phyloP scores from a whole-genome alignment of 1,140 invertebrate species.

The Psix sp. region DNA sequence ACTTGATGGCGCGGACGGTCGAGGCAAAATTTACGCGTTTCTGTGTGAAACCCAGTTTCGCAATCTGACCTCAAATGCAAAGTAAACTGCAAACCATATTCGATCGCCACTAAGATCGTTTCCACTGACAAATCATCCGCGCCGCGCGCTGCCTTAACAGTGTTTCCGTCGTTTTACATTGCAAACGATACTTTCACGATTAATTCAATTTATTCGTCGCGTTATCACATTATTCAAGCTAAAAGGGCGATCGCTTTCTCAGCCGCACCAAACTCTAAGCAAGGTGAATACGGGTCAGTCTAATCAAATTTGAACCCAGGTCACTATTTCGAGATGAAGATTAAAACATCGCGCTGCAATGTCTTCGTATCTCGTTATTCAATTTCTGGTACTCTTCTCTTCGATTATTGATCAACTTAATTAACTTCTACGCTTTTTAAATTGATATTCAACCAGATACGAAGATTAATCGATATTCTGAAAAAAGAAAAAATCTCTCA shows the following conservation, averaged over 20 bases:
- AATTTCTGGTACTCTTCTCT: slow-evolving; percentile 19
- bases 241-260: slow-evolving; percentile 46
- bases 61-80: slow-evolving; percentile 63
- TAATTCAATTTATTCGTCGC: slow-evolving; percentile 47
- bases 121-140: slow-evolving; percentile 49
- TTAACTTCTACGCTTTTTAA: slow-evolving; percentile 25
- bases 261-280: slow-evolving; percentile 18
- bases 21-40: slow-evolving; percentile 70
- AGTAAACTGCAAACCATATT: slow-evolving; percentile 56
- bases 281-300: slow-evolving; percentile 43
- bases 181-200: slow-evolving; percentile 43
- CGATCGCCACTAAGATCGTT: slow-evolving; percentile 38
- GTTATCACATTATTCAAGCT: slow-evolving; percentile 42
- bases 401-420: slow-evolving; percentile 48
- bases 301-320: slow-evolving; percentile 42
- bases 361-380: slow-evolving; percentile 34
- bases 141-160: slow-evolving; percentile 29
- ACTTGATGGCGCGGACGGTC: slow-evolving; percentile 64
- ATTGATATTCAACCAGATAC: too few species aligned
- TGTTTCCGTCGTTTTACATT: slow-evolving; percentile 37
- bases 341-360: slow-evolving; percentile 21
- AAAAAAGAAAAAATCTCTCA: too few species aligned
- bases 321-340: slow-evolving; percentile 53
- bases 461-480: too few species aligned
- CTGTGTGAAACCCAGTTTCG: slow-evolving; percentile 64